Conservation (phyloP, 1,140 invertebrate genomes). For the Monomorium pharaonis region DNA sequence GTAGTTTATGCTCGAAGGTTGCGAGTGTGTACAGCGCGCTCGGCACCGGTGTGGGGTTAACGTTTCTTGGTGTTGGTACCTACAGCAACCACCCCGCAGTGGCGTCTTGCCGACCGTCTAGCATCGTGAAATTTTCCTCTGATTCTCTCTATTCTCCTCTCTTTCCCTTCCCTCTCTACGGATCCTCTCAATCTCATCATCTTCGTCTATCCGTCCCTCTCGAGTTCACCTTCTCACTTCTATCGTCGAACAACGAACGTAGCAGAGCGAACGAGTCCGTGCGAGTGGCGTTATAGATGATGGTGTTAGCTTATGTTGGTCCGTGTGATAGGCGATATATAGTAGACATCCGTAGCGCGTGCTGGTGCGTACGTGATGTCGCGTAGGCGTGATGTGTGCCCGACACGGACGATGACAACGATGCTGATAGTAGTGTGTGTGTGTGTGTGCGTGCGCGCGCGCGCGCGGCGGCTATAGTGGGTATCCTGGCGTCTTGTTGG, state of each 20-base stretch:
- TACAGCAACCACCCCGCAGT: constrained; percentile 50
- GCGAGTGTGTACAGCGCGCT: constrained; percentile 26
- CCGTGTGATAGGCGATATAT: constrained; percentile 39
- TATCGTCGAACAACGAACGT: constrained; percentile 48
- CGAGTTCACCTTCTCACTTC: constrained; percentile 16
- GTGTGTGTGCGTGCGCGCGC: neutral
- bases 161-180: constrained; percentile 16
- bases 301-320: constrained; percentile 64
- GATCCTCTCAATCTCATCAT: constrained; percentile 48
- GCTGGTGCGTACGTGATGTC: constrained; percentile 28
- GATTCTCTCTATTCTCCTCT: constrained; percentile 26
- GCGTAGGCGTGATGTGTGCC: constrained; percentile 40
- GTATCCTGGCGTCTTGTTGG: constrained; percentile 78
- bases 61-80: constrained; percentile 1
- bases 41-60: neutral
- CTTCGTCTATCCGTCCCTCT: constrained; percentile 41
- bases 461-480: constrained; percentile 64
- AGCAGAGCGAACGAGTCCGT: constrained; percentile 32
- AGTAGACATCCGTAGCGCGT: constrained; percentile 26
- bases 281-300: constrained; percentile 66
- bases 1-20: constrained; percentile 31
- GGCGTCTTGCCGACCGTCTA: constrained; percentile 55
- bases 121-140: constrained; percentile 61
- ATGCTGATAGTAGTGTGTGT: constrained; percentile 18
- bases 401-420: constrained; percentile 41